Evolutionary conservation across 2,888 invertebrate species (phyloP).

Genomic region (Coenonympha glycerion): DNA sequence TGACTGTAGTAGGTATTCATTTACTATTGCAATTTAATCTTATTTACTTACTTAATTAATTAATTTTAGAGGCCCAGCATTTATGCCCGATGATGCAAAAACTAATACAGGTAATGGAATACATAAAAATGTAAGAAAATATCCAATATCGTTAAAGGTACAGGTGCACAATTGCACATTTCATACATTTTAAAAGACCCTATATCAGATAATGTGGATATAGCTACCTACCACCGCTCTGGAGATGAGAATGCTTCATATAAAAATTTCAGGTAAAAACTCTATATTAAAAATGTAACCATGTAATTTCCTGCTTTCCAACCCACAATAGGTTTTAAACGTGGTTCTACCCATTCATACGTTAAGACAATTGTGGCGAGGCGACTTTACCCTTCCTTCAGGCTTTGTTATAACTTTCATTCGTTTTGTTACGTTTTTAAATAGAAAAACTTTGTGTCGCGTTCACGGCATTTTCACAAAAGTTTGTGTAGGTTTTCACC

Average conservation of each 20-base stretch:
- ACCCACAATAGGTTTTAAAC: conserved; percentile 10
- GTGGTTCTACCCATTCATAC: conserved; percentile 13
- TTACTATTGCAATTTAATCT: no score
- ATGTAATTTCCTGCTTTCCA: neutral
- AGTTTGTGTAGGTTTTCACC: neutral
- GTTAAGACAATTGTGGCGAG: conserved; percentile 17
- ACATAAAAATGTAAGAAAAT: no score
- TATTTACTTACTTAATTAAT: no score
- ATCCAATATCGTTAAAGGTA: no score
- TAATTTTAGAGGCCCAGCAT: no score
- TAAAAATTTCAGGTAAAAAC: neutral
- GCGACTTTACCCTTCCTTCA: conserved; percentile 14
- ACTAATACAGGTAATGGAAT: no score
- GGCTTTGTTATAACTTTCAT: conserved; percentile 23
- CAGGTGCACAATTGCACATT: no score
- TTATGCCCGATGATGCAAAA: no score
- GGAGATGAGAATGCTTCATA: neutral
- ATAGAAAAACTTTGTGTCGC: conserved; percentile 7
- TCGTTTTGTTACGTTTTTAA: conserved; percentile 16
- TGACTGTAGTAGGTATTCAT: no score
- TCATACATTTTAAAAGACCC: no score
- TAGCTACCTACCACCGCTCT: no score
- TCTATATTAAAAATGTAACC: neutral
- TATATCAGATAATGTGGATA: no score
- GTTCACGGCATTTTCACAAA: neutral